These are phyloP conservation scores for Macrotrachela quadricornifera DNA, from an alignment of 1,140 invertebrate species.

Conservation along the genomic window DNA sequence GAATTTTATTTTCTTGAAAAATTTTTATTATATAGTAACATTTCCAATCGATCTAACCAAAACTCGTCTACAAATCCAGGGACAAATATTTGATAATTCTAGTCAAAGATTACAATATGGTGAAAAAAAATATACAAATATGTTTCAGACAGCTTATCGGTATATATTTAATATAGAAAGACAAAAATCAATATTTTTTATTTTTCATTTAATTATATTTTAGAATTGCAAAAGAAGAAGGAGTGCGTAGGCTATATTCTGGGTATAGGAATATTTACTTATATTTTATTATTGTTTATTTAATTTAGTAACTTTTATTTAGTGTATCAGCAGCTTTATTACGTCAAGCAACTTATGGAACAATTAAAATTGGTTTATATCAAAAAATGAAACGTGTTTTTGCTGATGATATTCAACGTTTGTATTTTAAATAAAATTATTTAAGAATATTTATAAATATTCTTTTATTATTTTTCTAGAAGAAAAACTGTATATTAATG, in stretches of 20 bases:
- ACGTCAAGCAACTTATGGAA: slow-evolving; percentile 77
- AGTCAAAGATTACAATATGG: slow-evolving; percentile 40
- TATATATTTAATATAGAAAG: slow-evolving; percentile 58
- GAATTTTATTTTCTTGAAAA: too few species aligned
- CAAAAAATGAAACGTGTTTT: slow-evolving; percentile 56
- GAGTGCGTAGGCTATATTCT: slow-evolving; percentile 51
- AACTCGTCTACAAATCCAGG: slow-evolving; percentile 27
- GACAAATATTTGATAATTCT: slow-evolving; percentile 36
- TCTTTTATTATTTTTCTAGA: slow-evolving; percentile 11
- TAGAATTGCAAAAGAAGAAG: slow-evolving; percentile 40
- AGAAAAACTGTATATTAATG: slow-evolving; percentile 54
- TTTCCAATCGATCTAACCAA: slow-evolving; percentile 29
- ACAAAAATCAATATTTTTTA: too few species aligned
- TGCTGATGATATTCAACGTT: slow-evolving; percentile 10
- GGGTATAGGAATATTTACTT: slow-evolving; percentile 48
- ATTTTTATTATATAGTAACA: not conserved
- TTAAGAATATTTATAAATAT: too few species aligned
- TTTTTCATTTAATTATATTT: slow-evolving; percentile 12
- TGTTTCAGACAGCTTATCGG: slow-evolving; percentile 41
- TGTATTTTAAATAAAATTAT: too few species aligned
- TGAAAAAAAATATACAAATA: slow-evolving; percentile 70
- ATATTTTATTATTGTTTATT: not conserved
- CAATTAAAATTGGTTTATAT: slow-evolving; percentile 85
- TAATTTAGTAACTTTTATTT: slow-evolving; percentile 8
- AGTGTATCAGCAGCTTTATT: slow-evolving; percentile 47